Percentiles rank a stretch among this genome's conserved stretches.
These are phyloP conservation scores for Tridacna crocea DNA, from an alignment of 2,888 invertebrate genomes.

Conservation along the genomic window DNA sequence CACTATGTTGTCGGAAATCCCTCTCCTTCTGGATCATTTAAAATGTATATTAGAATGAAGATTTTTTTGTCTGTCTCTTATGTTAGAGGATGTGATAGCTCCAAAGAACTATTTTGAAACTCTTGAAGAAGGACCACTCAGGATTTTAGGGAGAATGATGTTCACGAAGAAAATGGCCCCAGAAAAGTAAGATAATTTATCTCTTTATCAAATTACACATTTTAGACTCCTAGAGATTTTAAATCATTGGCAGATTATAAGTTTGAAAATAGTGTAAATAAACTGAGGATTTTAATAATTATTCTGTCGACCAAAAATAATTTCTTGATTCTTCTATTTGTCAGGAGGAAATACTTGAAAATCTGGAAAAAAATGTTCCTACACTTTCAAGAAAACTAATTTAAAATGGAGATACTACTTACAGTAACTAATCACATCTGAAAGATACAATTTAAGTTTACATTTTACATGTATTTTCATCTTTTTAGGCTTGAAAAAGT, in stretches of 20 bases:
- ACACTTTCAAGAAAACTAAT: no score
- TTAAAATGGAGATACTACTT: no score
- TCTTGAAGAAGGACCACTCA: slow-evolving; percentile 80
- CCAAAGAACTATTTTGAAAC: slow-evolving; percentile 79
- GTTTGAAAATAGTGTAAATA: background rate
- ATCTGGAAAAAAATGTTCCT: no score
- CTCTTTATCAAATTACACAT: background rate
- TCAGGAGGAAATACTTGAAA: no score
- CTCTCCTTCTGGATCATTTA: no score
- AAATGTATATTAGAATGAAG: no score
- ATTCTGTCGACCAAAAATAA: no score
- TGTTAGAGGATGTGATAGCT: slow-evolving; percentile 48
- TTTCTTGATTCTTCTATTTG: no score
- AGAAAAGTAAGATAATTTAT: slow-evolving; percentile 69
- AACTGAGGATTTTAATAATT: background rate
- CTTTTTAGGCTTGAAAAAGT: slow-evolving; percentile 77
- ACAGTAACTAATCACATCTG: no score
- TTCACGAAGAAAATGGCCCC: slow-evolving; percentile 80
- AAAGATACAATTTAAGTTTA: no score
- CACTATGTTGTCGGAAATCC: no score
- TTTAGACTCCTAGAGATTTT: background rate
- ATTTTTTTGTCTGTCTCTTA: background rate
- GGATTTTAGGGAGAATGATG: slow-evolving; percentile 79
- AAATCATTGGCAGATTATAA: background rate
- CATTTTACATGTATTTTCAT: background rate